Evolutionary conservation across 2,797 vertebrate genomes (phyloP), one percentile per base, ranked within the genome.

Genomic region (Coregonus ussuriensis): DNA sequence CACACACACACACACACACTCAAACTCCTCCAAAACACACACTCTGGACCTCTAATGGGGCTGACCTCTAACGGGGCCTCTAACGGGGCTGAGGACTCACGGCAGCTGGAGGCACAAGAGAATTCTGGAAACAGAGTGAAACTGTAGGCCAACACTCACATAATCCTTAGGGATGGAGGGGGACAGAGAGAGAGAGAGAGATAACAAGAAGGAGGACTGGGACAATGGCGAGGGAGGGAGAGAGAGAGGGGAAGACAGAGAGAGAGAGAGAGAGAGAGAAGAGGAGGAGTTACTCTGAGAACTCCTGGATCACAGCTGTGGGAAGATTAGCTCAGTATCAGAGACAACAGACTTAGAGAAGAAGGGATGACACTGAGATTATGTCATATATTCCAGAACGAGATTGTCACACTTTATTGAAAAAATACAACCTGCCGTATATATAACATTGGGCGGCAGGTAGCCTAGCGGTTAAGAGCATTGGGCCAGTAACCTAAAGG

Each of bases 341-440:
- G 75, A 65, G 29, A 59, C 33, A 33, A 56, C 21, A 33, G 21
- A 51, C 1, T 13, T 6, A 69, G 65, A 51, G n/a, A 37, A 21
- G 18, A 1, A 54, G 25, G n/a, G 74, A 56, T 3, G 59, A 37
- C 37, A 68, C 6, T 52, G 41, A 73, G 52, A 5, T 66, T 77
- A n/a, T 47, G 41, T 47, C 2, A 47, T 53, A 37, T 83, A 53
- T 78, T 76, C 72, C 72, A 76, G 80, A 85, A 84, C 33, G 79
- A 81, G 59, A 88, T 82, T 82, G 85, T 90, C 88, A 92, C 86
- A 87, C 88, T 94, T 93, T 91, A 94, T 92, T 94, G 85, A 86
- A 87, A 89, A 91, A 84, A 89, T 77, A 85, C 84, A 86, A 88
- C 81, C 81, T 86, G 86, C 74, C 82, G 79, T 87, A 83, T 82